Evolutionary conservation across 2,797 vertebrate genomes (phyloP), one percentile per base, ranked within the genome.

Genomic region (Leptoclinus maculatus): DNA sequence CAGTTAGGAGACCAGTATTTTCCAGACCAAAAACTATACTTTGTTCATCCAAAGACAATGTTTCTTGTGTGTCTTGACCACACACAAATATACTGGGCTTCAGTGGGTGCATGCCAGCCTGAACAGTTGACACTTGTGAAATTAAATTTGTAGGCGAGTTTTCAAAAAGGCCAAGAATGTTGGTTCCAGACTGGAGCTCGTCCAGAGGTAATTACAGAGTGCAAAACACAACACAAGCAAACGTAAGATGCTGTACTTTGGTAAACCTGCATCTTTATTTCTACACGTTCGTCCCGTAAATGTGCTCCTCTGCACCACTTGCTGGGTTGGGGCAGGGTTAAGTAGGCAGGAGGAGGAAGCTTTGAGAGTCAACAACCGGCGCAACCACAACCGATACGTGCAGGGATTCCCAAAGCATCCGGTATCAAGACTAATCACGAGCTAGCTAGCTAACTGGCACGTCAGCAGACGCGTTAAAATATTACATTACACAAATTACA

Each of bases 401-500:
- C 74, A 89, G 86, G 86, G 87, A 88, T 88, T 90, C 88, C 89
- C 79, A 90, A 83, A 83, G 79, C 85, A 88, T 90, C 90, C 87
- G n/a, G 75, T 87, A 85, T 92, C 80, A 88, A 74, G 82, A 83
- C 88, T 86, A 89, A 92, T 91, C 89, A 88, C 53, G 69, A 85
- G 79, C 82, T 85, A 85, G 85, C 81, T 86, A 84, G 85, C 86
- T 84, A 83, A 85, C 84, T 87, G 84, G 73, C 77, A 78, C 89
- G 82, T 89, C 84, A 84, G 87, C 82, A 88, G 88, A 88, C 70
- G 74, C 82, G 83, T 87, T 88, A 77, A 87, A 90, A 90, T 87
- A 93, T 93, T 92, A 74, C 85, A 91, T 92, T 90, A 92, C 82
- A 81, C 67, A 90, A 92, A 91, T 91, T 77, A 64, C 84, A 92